Evolutionary conservation across 2,888 invertebrate genomes (phyloP).

Genomic region (Phymatocera aterrima): DNA sequence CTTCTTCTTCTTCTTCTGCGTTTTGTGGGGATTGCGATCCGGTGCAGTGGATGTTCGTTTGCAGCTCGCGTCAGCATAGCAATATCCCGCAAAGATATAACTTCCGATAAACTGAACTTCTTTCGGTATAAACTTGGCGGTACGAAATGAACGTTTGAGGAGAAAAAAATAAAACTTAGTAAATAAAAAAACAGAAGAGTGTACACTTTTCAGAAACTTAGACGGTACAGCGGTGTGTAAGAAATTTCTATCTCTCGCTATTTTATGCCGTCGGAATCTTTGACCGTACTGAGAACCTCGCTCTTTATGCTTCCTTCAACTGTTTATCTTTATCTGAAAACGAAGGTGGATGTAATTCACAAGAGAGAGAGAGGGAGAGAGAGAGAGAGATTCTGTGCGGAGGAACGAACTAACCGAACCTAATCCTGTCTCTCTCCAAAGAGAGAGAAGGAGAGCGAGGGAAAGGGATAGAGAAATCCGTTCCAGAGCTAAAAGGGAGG

Average conservation of each 20-base stretch:
- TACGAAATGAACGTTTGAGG: neutral
- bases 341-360: conserved; percentile 20
- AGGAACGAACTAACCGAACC: neutral
- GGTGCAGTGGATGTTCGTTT: neutral
- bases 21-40: no score
- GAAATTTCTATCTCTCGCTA: neutral
- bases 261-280: neutral
- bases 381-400: neutral
- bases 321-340: conserved; percentile 38
- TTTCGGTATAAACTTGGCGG: neutral
- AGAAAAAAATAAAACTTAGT: neutral
- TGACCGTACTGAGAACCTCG: neutral
- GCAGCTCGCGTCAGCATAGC: neutral
- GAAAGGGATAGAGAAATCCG: no score
- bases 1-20: no score
- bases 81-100: no score
- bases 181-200: neutral
- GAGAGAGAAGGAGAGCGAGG: no score
- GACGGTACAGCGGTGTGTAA: neutral
- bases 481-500: neutral
- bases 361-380: neutral
- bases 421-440: no score
- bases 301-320: neutral
- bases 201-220: no score
- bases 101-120: neutral